phyloP scores from a whole-genome alignment of 2,113 vertebrate genomes.

The Alethe diademata region DNA sequence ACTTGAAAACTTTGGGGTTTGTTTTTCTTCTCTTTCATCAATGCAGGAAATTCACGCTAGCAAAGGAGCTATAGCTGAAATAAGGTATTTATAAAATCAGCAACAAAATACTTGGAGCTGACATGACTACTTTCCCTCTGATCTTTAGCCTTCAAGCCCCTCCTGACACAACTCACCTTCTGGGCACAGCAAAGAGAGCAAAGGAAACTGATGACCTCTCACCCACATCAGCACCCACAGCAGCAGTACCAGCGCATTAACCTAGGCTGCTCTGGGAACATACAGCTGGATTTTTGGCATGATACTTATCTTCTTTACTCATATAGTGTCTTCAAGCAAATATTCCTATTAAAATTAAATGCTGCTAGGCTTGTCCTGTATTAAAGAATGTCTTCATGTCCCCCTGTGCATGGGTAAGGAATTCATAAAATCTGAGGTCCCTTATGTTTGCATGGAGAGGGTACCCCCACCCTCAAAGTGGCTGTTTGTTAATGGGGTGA shows the following conservation, averaged over 20 bases:
- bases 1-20: neutral
- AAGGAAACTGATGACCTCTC: neutral
- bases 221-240: neutral
- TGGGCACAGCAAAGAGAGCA: neutral
- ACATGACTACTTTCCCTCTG: neutral
- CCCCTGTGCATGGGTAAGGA: neutral
- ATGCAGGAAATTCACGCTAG: fast-evolving
- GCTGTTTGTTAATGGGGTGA: neutral
- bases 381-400: neutral
- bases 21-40: neutral
- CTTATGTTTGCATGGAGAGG: neutral
- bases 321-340: neutral
- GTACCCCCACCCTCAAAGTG: fast-evolving
- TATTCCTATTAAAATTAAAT: neutral
- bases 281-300: neutral
- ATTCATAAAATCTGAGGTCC: neutral
- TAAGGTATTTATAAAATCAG: neutral
- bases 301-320: neutral
- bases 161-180: neutral
- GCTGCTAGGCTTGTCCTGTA: neutral
- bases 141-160: neutral
- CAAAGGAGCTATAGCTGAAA: neutral
- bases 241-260: fast-evolving
- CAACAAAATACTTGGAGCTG: neutral
- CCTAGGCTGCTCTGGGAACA: neutral